A percentile compares a stretch with the other conserved stretches of the same genome.
Evolutionary conservation across 2,113 vertebrate species (phyloP).

Genomic region (Barbus barbus): DNA sequence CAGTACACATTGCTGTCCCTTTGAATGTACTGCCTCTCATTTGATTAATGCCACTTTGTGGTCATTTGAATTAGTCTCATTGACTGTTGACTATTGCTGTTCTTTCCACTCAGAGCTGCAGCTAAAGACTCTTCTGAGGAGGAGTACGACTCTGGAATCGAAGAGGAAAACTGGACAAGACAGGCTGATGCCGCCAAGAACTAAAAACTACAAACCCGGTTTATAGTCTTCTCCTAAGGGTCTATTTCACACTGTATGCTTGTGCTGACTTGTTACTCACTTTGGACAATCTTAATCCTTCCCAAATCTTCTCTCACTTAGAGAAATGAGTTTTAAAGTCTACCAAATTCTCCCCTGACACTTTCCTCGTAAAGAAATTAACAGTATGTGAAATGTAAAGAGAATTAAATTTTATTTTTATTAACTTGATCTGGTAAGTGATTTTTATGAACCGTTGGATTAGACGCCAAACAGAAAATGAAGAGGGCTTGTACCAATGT

Average conservation of each 20-base stretch:
- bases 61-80: background rate
- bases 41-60: background rate
- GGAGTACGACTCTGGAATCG: constrained; percentile 87
- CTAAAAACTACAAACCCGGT: constrained; percentile 62
- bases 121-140: constrained; percentile 84
- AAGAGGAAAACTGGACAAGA: constrained; percentile 87
- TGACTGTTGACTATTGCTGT: constrained; percentile 3
- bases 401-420: too few species aligned
- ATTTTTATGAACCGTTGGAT: constrained; percentile 20
- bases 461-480: background rate
- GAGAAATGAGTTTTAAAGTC: too few species aligned
- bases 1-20: too few species aligned
- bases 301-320: too few species aligned
- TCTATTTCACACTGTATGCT: constrained; percentile 11
- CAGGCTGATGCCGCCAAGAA: constrained; percentile 87
- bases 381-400: too few species aligned
- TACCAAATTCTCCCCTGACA: too few species aligned
- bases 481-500: background rate
- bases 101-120: constrained; percentile 75
- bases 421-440: too few species aligned
- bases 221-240: constrained; percentile 20
- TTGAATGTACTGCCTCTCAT: too few species aligned
- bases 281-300: background rate
- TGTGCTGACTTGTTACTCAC: constrained; percentile 3
- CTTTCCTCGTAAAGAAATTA: too few species aligned